Percentiles rank a stretch among this genome's conserved stretches.
Conservation (phyloP, 1,140 invertebrate species). For the Aradophagus sp. region DNA sequence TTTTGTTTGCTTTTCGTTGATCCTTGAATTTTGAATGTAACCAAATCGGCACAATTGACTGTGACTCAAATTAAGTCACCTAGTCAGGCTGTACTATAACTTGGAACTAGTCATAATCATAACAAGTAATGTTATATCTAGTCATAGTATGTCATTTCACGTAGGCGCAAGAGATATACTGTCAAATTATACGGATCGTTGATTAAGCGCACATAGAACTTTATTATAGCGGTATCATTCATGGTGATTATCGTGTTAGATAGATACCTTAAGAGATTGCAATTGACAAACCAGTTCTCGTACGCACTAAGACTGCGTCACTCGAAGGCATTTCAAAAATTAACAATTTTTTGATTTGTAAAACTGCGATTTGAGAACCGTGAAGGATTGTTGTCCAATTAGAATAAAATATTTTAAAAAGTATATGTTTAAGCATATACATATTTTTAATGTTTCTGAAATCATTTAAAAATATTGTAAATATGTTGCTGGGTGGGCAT, state of each 20-base stretch:
- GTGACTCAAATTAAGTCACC: slow-evolving; percentile 2
- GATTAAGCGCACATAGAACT: slow-evolving; percentile 42
- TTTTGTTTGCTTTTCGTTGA: too few relatives aligned
- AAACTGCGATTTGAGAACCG: too few relatives aligned
- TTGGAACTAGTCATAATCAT: slow-evolving; percentile 38
- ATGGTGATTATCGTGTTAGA: slow-evolving; percentile 14
- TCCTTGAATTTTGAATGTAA: neutral
- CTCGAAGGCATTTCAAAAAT: too few relatives aligned
- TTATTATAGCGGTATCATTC: slow-evolving; percentile 28
- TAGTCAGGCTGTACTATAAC: slow-evolving; percentile 5
- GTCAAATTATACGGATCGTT: slow-evolving; percentile 44
- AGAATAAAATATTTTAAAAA: too few relatives aligned
- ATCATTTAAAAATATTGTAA: too few relatives aligned
- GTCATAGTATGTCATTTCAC: slow-evolving; percentile 42
- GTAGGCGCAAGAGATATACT: slow-evolving; percentile 17
- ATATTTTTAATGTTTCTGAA: too few relatives aligned
- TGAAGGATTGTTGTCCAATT: too few relatives aligned
- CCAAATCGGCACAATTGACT: too few relatives aligned
- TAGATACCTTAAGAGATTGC: slow-evolving; percentile 3
- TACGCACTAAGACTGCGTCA: too few relatives aligned
- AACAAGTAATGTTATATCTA: slow-evolving; percentile 34
- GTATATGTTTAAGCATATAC: too few relatives aligned
- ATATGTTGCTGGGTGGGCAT: too few relatives aligned
- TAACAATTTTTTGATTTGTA: too few relatives aligned
- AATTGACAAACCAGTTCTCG: slow-evolving; percentile 6